A percentile compares a stretch with the other conserved stretches of the same genome.
These are phyloP conservation scores for Pseudorectes ferrugineus DNA, from an alignment of 2,113 vertebrate genomes.

Conservation along the genomic window DNA sequence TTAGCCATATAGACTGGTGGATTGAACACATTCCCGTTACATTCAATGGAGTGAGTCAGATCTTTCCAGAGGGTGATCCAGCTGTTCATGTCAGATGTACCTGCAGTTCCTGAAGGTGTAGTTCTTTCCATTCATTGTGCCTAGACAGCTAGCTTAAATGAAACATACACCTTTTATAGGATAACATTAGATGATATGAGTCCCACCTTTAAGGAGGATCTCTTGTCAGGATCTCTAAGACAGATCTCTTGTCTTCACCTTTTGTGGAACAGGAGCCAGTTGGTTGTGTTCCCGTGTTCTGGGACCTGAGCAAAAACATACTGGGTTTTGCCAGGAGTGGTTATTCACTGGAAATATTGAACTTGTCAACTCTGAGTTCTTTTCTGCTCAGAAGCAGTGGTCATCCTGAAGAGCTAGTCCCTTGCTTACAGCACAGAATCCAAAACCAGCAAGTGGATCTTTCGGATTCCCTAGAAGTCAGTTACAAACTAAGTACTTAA, in stretches of 20 bases:
- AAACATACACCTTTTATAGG: not conserved
- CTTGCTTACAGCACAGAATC: not conserved
- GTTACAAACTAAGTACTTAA: not conserved
- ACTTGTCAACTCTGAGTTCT: not conserved
- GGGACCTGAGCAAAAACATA: not conserved
- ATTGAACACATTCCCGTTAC: rapidly evolving
- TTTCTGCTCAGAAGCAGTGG: not conserved
- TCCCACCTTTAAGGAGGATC: not conserved
- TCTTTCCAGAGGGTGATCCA: not conserved
- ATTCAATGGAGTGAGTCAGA: not conserved
- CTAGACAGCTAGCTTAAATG: not conserved
- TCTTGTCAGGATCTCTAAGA: not conserved
- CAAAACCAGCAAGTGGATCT: not conserved
- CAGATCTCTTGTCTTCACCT: not conserved
- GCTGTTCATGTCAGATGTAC: not conserved
- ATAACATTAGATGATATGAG: not conserved
- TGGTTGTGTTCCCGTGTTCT: not conserved
- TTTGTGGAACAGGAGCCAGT: not conserved
- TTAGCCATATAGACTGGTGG: not conserved
- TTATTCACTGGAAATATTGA: not conserved
- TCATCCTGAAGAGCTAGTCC: not conserved
- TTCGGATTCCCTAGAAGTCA: not conserved
- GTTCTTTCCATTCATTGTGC: not conserved
- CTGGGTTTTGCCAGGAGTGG: not conserved
- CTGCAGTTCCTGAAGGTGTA: not conserved